These are phyloP conservation scores for Apostichopus californicus DNA, from an alignment of 35 echinoderm and acorn worm species.

Conservation along the genomic window DNA sequence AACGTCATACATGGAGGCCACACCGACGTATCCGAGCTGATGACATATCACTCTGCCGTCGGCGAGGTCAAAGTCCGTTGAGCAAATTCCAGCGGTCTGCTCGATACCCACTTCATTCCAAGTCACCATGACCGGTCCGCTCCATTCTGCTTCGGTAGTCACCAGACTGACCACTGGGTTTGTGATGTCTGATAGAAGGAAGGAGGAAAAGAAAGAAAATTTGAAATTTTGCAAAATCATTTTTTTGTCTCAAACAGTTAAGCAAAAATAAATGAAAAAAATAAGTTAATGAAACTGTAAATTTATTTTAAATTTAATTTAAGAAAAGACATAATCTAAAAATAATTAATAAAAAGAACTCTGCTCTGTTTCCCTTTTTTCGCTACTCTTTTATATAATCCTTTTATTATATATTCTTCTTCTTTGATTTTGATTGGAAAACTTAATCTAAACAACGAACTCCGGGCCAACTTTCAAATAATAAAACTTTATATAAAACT, in stretches of 20 bases:
- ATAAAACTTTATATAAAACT: background rate
- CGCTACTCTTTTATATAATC: too few species aligned
- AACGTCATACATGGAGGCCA: background rate
- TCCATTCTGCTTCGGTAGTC: background rate
- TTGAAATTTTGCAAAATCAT: background rate
- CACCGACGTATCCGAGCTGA: conserved; percentile 30
- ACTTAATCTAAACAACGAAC: too few species aligned
- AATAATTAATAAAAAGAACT: too few species aligned
- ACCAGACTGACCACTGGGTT: background rate
- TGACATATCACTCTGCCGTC: conserved; percentile 7
- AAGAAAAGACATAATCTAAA: too few species aligned
- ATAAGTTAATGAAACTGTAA: background rate
- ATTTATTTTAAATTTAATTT: too few species aligned
- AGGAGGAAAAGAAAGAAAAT: background rate
- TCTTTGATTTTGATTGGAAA: too few species aligned
- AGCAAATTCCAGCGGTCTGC: conserved; percentile 3
- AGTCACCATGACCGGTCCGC: background rate
- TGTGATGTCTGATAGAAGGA: conserved; percentile 11
- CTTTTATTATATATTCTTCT: too few species aligned
- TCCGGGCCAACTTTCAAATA: too few species aligned
- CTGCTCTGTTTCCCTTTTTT: too few species aligned
- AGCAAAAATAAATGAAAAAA: background rate
- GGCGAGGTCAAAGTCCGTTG: background rate
- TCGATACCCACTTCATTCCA: conserved; percentile 37
- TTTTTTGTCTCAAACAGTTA: background rate